Evolutionary conservation across 2,888 invertebrate species (phyloP).

Genomic region (Cenopis cana): DNA sequence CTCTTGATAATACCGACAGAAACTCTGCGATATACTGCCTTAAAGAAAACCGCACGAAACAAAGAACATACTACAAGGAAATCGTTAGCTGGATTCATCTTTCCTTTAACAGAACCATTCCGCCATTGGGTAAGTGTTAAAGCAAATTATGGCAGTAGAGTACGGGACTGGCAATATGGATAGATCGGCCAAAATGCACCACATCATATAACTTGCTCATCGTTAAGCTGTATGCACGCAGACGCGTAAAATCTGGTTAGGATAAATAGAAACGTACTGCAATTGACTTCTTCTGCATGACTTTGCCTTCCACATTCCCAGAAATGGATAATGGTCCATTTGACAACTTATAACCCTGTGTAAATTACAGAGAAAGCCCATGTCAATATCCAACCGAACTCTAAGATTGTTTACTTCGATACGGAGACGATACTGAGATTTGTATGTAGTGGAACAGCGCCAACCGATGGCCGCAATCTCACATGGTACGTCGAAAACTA

Average conservation of each 20-base stretch:
- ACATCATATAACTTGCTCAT: no score
- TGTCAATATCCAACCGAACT: not conserved
- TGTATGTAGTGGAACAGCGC: not conserved
- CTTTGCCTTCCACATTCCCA: no score
- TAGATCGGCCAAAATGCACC: no score
- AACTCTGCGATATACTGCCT: not conserved
- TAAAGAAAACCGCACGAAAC: not conserved
- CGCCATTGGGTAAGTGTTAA: not conserved
- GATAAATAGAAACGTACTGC: no score
- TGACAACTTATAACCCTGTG: not conserved
- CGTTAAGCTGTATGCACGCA: no score
- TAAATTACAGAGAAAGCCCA: not conserved
- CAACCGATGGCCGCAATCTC: not conserved
- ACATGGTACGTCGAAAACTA: conserved; percentile 2
- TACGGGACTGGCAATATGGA: no score
- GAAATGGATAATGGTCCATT: no score
- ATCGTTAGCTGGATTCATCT: not conserved
- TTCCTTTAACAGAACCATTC: not conserved
- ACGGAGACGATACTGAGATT: not conserved
- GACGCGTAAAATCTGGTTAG: no score
- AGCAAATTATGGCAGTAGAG: not conserved
- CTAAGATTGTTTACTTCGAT: not conserved
- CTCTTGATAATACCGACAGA: not conserved
- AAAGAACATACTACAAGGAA: not conserved
- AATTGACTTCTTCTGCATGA: no score